These are phyloP conservation scores for Eupleurogrammus muticus DNA, from an alignment of 2,797 vertebrate genomes.

Conservation along the genomic window DNA sequence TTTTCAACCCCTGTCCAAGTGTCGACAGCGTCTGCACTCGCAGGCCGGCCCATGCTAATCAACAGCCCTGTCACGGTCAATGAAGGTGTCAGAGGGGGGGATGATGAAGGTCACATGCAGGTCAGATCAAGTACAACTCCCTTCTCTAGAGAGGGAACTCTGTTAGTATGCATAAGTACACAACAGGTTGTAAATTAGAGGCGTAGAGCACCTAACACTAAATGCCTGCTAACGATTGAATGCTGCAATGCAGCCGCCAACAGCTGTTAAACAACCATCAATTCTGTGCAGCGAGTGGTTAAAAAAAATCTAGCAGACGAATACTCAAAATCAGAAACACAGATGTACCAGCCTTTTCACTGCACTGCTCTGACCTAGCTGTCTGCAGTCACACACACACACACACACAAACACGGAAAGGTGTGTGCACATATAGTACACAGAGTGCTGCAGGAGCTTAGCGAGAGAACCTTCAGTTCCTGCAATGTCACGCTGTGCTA, in stretches of 20 bases:
- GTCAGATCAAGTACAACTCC: conserved; percentile 63
- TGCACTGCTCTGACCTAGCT: conserved; percentile 52
- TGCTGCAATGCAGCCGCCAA: conserved; percentile 30
- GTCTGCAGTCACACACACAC: conserved; percentile 30
- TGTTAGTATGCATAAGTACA: not conserved
- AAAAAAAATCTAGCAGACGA: conserved; percentile 14
- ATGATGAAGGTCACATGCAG: conserved; percentile 81
- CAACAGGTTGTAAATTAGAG: conserved; percentile 17
- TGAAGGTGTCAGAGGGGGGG: conserved; percentile 31
- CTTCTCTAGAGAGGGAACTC: not conserved
- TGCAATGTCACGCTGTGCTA: conserved; percentile 19
- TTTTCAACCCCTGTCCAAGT: conserved; percentile 34
- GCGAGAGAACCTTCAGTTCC: conserved; percentile 36
- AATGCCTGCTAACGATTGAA: not conserved
- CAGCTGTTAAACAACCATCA: conserved; percentile 30
- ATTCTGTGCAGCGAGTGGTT: conserved; percentile 14
- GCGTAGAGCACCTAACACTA: not conserved
- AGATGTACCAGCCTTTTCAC: conserved; percentile 46
- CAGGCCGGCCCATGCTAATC: conserved; percentile 20
- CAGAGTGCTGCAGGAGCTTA: conserved; percentile 14
- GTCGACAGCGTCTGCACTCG: conserved; percentile 26
- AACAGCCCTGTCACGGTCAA: conserved; percentile 35
- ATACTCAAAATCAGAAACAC: conserved; percentile 44
- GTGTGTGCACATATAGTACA: conserved; percentile 7
- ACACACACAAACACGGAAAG: not conserved